Conservation (phyloP, 2,888 invertebrate species). For the Cheilosia urbana region DNA sequence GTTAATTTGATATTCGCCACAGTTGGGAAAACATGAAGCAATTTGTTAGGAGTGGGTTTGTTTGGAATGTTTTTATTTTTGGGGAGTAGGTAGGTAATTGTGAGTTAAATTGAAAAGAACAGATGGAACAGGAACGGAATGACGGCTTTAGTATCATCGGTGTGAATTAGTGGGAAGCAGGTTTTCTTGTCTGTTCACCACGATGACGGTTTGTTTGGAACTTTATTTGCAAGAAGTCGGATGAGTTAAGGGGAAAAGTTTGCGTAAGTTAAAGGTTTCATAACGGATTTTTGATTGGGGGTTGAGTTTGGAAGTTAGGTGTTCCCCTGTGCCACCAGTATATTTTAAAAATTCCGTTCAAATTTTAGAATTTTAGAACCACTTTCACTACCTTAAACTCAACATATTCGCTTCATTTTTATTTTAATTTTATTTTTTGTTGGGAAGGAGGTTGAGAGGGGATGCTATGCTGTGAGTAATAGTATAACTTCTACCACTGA, state of each 20-base stretch:
- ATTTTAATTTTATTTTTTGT: too few species aligned
- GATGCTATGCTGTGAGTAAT: too few species aligned
- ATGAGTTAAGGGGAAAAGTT: neutral
- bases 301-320: too few species aligned
- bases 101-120: conserved; percentile 1
- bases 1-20: neutral
- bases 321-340: too few species aligned
- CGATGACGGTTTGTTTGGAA: neutral
- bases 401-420: too few species aligned
- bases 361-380: too few species aligned
- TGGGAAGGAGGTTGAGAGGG: too few species aligned
- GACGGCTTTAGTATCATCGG: conserved; percentile 1
- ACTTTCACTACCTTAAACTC: too few species aligned
- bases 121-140: neutral
- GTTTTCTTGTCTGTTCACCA: neutral
- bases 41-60: neutral
- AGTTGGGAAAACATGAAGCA: neutral
- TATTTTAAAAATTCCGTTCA: too few species aligned
- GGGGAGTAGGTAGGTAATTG: neutral
- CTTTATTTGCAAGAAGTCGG: too few species aligned
- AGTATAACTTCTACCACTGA: too few species aligned
- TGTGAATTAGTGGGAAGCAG: neutral
- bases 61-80: neutral
- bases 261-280: neutral
- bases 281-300: too few species aligned